Evolutionary conservation across 2,113 vertebrate species (phyloP).

Genomic region (Gyps fulvus): DNA sequence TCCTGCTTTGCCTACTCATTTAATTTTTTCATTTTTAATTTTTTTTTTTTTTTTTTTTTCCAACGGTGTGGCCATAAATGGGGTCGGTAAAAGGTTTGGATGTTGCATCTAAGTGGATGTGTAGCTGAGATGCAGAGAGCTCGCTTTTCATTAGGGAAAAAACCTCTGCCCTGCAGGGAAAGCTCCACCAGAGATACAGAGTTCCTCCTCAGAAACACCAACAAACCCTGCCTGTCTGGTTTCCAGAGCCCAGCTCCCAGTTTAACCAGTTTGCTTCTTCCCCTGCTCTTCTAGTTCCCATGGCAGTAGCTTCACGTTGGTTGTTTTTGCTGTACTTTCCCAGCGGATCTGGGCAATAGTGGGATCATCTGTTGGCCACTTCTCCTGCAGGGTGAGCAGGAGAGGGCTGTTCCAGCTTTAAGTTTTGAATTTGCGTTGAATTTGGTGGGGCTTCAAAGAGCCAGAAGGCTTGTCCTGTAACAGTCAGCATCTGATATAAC

Average conservation of each 20-base stretch:
- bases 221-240: neutral
- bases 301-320: neutral
- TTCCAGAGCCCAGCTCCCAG: neutral
- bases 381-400: neutral
- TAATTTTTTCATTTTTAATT: neutral
- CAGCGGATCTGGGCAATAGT: neutral
- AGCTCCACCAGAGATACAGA: neutral
- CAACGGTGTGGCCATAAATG: neutral
- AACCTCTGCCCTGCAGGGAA: neutral
- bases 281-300: neutral
- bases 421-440: neutral
- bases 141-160: neutral
- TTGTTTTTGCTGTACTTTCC: neutral
- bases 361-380: neutral
- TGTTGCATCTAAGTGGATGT: neutral
- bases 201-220: neutral
- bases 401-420: neutral
- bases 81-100: neutral
- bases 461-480: neutral
- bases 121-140: neutral
- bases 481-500: neutral
- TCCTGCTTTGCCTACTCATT: neutral
- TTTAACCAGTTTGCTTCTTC: conserved; percentile 9
- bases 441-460: neutral
- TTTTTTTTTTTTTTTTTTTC: neutral